Evolutionary conservation across 2,113 vertebrate genomes (phyloP).

Genomic region (Prietella phreatophila): DNA sequence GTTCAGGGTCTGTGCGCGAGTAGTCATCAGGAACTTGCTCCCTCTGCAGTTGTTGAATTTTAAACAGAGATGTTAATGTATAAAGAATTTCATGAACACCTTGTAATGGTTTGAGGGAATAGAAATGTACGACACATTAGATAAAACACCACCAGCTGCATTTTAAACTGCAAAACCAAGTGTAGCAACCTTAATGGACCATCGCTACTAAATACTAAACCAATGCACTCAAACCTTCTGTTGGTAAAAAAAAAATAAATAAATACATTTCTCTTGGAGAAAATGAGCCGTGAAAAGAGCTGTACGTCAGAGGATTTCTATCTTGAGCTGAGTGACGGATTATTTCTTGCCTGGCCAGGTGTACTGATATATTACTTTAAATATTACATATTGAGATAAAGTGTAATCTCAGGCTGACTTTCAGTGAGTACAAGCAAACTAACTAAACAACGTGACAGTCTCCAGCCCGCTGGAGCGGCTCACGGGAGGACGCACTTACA

Average conservation of each 20-base stretch:
- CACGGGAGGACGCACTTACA: constrained; percentile 70
- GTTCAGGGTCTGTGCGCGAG: constrained; percentile 89
- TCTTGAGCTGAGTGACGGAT: neutral
- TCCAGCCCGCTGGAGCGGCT: neutral
- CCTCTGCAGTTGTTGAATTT: constrained; percentile 72
- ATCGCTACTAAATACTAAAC: neutral
- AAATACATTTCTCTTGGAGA: neutral
- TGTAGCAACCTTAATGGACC: neutral
- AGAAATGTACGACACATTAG: neutral
- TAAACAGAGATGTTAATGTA: neutral
- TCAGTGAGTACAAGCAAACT: neutral
- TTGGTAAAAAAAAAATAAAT: neutral
- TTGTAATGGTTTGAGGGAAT: neutral
- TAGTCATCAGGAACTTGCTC: constrained; percentile 93
- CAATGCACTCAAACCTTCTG: neutral
- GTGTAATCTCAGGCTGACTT: neutral
- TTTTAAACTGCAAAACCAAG: too few relatives aligned
- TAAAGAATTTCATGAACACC: neutral
- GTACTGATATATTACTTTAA: neutral
- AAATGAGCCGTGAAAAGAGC: neutral
- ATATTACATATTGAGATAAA: neutral
- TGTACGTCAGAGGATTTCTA: neutral
- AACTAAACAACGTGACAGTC: neutral
- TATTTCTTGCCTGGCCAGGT: neutral
- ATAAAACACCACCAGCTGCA: neutral